Evolutionary conservation across 2,797 vertebrate genomes (phyloP).

Genomic region (Urocyon cinereoargenteus): DNA sequence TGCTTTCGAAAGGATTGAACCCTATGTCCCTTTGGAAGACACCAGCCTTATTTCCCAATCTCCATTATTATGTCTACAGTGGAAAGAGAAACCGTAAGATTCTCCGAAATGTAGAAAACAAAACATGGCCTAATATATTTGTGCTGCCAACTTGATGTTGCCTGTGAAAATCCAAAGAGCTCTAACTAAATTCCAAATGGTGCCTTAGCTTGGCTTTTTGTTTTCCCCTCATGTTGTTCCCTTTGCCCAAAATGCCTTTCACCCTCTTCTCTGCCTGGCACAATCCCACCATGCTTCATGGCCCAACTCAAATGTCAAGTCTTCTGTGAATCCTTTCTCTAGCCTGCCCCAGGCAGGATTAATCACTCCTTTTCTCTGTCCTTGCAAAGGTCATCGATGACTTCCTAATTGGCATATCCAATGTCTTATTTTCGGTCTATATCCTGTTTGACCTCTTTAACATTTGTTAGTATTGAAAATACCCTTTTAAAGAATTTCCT

Average conservation of each 20-base stretch:
- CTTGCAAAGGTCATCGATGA: conserved; percentile 36
- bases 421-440: not conserved
- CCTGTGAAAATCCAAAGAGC: not conserved
- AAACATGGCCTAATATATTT: not conserved
- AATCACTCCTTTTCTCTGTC: conserved; percentile 24
- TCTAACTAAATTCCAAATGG: not conserved
- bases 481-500: not conserved
- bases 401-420: not conserved
- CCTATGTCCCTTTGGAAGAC: conserved; percentile 42
- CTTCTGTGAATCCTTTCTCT: conserved; percentile 47
- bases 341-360: conserved; percentile 2
- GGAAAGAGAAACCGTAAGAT: conserved; percentile 15
- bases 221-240: not conserved
- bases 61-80: conserved; percentile 19
- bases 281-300: not conserved
- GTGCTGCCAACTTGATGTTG: not conserved
- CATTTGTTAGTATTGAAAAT: not conserved
- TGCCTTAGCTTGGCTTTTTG: not conserved
- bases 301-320: conserved; percentile 31
- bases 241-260: conserved; percentile 54
- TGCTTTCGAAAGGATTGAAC: conserved; percentile 30
- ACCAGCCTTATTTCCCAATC: conserved; percentile 33
- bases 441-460: not conserved
- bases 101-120: conserved; percentile 35
- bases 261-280: conserved; percentile 12